phyloP scores from a whole-genome alignment of 2,888 invertebrate species.

The Copidosoma aretas region DNA sequence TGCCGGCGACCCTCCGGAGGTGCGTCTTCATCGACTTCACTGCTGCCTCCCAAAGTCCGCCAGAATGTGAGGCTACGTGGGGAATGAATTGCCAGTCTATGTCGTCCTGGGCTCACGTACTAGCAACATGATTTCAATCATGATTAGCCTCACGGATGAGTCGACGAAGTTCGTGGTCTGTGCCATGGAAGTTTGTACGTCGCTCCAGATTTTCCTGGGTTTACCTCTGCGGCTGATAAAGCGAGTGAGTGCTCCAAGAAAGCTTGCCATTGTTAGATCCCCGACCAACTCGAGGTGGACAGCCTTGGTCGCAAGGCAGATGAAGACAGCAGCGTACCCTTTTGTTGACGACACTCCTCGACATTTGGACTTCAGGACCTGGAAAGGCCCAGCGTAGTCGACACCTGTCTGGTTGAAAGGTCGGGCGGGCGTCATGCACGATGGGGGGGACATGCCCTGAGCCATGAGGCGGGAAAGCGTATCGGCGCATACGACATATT shows the following conservation, averaged over 20 bases:
- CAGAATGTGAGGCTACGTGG: too few relatives aligned
- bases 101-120: too few relatives aligned
- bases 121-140: too few relatives aligned
- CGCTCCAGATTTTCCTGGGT: constrained; percentile 1
- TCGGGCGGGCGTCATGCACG: not conserved
- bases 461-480: not conserved
- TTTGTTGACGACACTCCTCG: not conserved
- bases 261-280: not conserved
- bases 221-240: not conserved
- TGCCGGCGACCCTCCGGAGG: too few relatives aligned
- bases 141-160: not conserved
- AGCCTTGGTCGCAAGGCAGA: not conserved
- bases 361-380: not conserved
- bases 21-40: too few relatives aligned
- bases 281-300: not conserved
- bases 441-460: not conserved
- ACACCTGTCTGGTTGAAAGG: not conserved
- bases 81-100: too few relatives aligned
- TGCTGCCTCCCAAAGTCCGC: too few relatives aligned
- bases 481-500: not conserved
- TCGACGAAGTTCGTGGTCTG: too few relatives aligned
- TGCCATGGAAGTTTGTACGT: not conserved
- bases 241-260: not conserved
- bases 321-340: not conserved
- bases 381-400: not conserved